phyloP scores from a whole-genome alignment of 2,797 vertebrate species.

The Pterois miles region DNA sequence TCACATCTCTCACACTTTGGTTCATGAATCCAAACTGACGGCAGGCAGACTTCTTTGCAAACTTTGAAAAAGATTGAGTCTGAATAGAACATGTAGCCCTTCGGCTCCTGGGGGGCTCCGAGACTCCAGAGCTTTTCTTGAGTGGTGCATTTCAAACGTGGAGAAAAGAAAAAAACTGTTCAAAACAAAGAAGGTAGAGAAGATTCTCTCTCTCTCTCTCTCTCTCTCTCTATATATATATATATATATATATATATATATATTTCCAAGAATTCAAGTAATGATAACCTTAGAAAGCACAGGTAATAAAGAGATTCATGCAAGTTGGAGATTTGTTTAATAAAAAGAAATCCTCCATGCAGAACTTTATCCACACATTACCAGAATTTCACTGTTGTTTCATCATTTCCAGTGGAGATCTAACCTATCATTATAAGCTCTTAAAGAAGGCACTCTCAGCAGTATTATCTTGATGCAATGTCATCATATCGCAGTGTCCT shows the following conservation, averaged over 20 bases:
- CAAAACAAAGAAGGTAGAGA: slow-evolving; percentile 36
- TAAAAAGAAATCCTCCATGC: slow-evolving; percentile 17
- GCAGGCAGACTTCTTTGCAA: slow-evolving; percentile 56
- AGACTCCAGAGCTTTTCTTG: slow-evolving; percentile 41
- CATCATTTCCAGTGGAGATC: slow-evolving; percentile 68
- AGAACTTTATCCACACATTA: slow-evolving; percentile 53
- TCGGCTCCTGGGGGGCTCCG: slow-evolving; percentile 51
- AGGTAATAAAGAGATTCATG: slow-evolving; percentile 27
- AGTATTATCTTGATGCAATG: slow-evolving; percentile 70
- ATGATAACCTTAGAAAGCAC: slow-evolving; percentile 40
- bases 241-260: background rate
- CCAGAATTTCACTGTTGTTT: slow-evolving; percentile 67
- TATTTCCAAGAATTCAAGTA: slow-evolving; percentile 23
- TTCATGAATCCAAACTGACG: slow-evolving; percentile 62
- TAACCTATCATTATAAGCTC: slow-evolving; percentile 55
- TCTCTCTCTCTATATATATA: too few relatives aligned
- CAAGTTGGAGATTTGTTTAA: slow-evolving; percentile 42
- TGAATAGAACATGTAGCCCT: slow-evolving; percentile 64
- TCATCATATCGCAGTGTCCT: slow-evolving; percentile 64
- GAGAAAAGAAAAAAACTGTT: slow-evolving; percentile 27
- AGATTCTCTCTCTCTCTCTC: too few relatives aligned
- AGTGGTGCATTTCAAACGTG: slow-evolving; percentile 51
- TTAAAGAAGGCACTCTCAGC: slow-evolving; percentile 64
- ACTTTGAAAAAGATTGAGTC: slow-evolving; percentile 57
- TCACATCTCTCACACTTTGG: slow-evolving; percentile 59